Percentiles rank a stretch among this genome's conserved stretches.
Evolutionary conservation across 1,140 invertebrate genomes (phyloP).

Genomic region (Antheraea mylitta): DNA sequence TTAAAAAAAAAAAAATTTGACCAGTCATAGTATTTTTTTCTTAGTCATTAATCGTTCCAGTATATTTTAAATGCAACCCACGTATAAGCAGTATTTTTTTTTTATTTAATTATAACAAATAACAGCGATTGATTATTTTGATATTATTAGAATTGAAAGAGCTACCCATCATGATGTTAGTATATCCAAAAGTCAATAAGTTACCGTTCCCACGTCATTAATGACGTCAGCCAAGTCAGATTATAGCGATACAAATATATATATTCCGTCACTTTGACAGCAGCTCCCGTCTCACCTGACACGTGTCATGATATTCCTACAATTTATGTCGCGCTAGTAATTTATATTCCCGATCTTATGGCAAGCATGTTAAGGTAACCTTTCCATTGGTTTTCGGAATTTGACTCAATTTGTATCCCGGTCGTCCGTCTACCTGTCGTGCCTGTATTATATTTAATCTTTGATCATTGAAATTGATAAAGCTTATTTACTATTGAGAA

Average conservation of each 20-base stretch:
- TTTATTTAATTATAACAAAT: no score
- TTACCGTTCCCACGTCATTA: not conserved
- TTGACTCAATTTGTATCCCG: constrained; percentile 11
- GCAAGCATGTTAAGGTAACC: constrained; percentile 19
- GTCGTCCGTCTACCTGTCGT: constrained; percentile 57
- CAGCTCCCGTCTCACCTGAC: constrained; percentile 63
- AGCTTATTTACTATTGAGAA: constrained; percentile 12
- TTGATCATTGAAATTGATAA: constrained; percentile 59
- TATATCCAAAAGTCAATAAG: not conserved
- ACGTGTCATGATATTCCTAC: constrained; percentile 58
- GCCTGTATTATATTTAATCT: constrained; percentile 59
- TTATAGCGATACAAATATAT: constrained; percentile 53
- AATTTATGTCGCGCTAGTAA: constrained; percentile 41
- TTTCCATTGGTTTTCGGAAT: constrained; percentile 13
- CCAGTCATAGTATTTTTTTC: no score
- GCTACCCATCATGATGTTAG: not conserved
- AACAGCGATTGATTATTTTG: no score
- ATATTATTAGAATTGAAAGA: no score
- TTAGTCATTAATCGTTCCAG: no score
- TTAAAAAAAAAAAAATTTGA: no score
- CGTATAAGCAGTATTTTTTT: no score
- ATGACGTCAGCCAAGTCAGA: not conserved
- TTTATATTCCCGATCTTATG: constrained; percentile 28
- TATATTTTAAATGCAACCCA: no score
- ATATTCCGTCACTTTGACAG: constrained; percentile 69